phyloP scores from a whole-genome alignment of 2,888 invertebrate species.

The Argyra leucocephala region DNA sequence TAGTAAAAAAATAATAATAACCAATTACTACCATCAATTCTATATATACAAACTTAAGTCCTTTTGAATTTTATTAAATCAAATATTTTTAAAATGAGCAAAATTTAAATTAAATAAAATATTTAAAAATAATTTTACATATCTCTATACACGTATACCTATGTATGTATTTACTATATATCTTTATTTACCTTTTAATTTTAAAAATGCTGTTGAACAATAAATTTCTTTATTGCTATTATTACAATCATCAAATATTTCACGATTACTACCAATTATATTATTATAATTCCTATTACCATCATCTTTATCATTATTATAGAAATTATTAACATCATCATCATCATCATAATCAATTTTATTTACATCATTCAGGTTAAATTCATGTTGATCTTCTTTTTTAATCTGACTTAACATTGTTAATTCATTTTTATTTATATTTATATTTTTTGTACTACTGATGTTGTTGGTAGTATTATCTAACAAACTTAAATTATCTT shows the following conservation, averaged over 20 bases:
- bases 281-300: background rate
- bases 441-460: no score
- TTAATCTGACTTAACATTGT: background rate
- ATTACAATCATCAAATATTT: background rate
- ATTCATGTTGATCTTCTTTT: background rate
- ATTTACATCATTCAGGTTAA: background rate
- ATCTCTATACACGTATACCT: no score
- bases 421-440: background rate
- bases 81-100: no score
- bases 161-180: no score
- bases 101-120: no score
- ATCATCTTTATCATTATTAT: background rate
- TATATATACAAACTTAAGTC: no score
- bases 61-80: no score
- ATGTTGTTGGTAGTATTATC: no score
- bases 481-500: background rate
- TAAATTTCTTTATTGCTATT: conserved; percentile 1
- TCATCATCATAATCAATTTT: background rate
- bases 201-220: conserved; percentile 6
- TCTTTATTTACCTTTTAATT: background rate
- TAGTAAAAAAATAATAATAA: no score
- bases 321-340: background rate
- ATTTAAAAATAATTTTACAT: no score
- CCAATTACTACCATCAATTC: no score
- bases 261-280: background rate